Percentiles rank a stretch among this genome's conserved stretches.
phyloP scores from a whole-genome alignment of 2,113 vertebrate species.

The Aptenodytes patagonicus region DNA sequence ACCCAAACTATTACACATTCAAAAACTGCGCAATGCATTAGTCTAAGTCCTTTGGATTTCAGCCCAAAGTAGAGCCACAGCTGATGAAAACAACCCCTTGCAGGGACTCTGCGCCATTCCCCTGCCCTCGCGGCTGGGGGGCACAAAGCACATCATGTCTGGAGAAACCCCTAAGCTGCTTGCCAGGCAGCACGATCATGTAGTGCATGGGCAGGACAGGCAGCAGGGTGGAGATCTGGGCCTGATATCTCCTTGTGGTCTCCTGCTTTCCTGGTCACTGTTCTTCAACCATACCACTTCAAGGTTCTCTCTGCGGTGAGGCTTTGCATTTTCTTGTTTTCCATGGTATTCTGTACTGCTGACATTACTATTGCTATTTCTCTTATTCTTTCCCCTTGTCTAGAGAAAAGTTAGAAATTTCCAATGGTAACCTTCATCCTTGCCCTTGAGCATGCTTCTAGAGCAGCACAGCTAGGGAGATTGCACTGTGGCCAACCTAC shows the following conservation, averaged over 20 bases:
- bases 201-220: background rate
- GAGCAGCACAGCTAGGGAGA: background rate
- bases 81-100: background rate
- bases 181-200: background rate
- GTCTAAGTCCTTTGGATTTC: background rate
- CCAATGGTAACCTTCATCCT: background rate
- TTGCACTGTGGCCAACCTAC: background rate
- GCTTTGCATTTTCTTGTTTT: background rate
- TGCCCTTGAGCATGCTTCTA: background rate
- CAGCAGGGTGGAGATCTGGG: background rate
- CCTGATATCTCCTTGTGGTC: background rate
- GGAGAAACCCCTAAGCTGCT: background rate
- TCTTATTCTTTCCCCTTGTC: background rate
- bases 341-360: background rate
- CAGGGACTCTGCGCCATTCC: no score
- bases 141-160: accelerated
- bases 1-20: background rate
- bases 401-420: background rate
- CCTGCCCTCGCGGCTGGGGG: accelerated
- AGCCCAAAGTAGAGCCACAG: background rate
- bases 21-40: accelerated
- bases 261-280: background rate
- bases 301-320: background rate
- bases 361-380: background rate
- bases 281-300: background rate